A percentile compares a stretch with the other conserved stretches of the same genome.
Conservation (phyloP, 2,797 vertebrate genomes). For the Chlorospingus semifuscus region DNA sequence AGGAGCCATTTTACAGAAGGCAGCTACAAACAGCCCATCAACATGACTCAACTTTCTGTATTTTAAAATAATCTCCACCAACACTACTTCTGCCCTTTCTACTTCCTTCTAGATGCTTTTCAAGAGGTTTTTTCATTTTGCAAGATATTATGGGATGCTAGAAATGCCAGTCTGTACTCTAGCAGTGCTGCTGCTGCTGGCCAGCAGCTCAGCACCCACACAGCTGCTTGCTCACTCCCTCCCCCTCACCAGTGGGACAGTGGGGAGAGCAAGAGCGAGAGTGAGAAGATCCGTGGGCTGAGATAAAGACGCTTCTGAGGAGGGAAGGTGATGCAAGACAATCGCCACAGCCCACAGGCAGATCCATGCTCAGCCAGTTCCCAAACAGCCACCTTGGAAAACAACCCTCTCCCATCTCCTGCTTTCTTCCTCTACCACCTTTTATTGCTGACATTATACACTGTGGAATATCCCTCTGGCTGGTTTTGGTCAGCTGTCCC, state of each 20-base stretch:
- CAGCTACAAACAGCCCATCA: not conserved
- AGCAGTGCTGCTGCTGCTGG: not conserved
- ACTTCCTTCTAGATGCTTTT: not conserved
- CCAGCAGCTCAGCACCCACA: not conserved
- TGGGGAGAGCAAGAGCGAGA: not conserved
- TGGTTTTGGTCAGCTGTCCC: not conserved
- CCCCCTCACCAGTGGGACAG: not conserved
- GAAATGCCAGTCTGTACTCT: not conserved
- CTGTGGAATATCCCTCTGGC: not conserved
- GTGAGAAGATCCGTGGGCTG: not conserved
- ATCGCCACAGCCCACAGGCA: not conserved
- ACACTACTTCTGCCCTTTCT: not conserved
- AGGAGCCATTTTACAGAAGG: not conserved
- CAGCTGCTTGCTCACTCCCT: not conserved
- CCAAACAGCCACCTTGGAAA: not conserved
- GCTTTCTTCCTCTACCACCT: not conserved
- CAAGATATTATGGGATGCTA: not conserved
- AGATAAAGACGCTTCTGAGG: not conserved
- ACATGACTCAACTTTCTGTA: not conserved
- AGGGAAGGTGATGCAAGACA: not conserved
- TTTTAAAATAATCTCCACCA: not conserved
- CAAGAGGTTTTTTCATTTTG: not conserved
- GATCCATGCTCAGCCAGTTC: not conserved
- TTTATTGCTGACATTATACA: not conserved
- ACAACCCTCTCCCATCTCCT: not conserved